Evolutionary conservation across 2,797 vertebrate species (phyloP).

Genomic region (Diglossa cyanea): DNA sequence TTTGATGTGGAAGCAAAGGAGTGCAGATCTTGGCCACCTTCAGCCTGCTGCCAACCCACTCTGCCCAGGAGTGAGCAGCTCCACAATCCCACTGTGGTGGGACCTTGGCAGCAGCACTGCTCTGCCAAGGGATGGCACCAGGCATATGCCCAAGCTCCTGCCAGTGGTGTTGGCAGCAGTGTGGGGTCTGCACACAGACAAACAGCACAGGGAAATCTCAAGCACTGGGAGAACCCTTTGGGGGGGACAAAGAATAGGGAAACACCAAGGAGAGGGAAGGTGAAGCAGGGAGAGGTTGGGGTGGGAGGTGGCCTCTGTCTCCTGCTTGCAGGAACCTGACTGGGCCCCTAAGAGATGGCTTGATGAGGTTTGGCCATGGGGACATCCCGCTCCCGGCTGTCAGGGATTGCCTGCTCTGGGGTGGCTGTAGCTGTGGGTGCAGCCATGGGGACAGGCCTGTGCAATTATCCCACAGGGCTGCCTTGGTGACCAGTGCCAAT

Average conservation of each 20-base stretch:
- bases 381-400: not conserved
- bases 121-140: not conserved
- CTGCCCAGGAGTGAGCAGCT: not conserved
- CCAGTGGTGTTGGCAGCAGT: not conserved
- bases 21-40: not conserved
- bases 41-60: not conserved
- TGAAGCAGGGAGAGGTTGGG: not conserved
- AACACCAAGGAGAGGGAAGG: not conserved
- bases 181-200: not conserved
- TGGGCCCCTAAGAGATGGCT: not conserved
- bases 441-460: not conserved
- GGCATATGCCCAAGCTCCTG: not conserved
- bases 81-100: not conserved
- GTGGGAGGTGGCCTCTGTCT: not conserved
- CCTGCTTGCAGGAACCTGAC: not conserved
- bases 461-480: not conserved
- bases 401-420: not conserved
- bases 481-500: not conserved
- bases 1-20: not conserved
- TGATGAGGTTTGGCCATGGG: not conserved
- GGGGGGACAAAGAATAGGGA: not conserved
- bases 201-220: rapidly evolving
- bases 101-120: not conserved
- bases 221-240: not conserved
- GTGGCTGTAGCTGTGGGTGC: not conserved